Evolutionary conservation across 2,888 invertebrate genomes (phyloP), one percentile per base, ranked within the genome.

Genomic region (Sphinx pinastri): DNA sequence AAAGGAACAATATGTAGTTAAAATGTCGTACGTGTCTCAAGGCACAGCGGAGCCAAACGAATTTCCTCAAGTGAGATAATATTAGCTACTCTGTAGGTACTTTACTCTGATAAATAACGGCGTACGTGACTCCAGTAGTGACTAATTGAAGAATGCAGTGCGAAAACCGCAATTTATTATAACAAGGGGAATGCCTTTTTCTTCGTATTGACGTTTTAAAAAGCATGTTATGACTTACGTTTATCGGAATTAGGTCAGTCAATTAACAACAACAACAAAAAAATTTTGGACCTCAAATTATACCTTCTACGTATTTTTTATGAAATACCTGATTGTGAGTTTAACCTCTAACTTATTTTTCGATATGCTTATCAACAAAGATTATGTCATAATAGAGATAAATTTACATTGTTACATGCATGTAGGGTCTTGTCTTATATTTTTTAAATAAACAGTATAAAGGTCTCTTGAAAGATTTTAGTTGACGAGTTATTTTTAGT

Each of bases 101-200:
- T 57, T 57, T 13, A 57, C 25, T 25, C 57, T 25, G 19, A 57
- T 25, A 57, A 57, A 57, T 25, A 25, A 57, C 25, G 25, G 19
- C 16, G 25, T 60, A 60, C 60, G 60, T 60, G 60, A 60, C 45
- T 12, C 45, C n/a, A 47, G 60, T 60, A 38, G 2, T 60, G 38
- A 38, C 38, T 38, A 38, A 38, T 38, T 38, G 38, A 38, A 38
- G 38, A 47, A 47, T 47, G 60, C 60, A 57, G 12, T 60, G 45
- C 16, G 16, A 47, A 51, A 60, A 60, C 60, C 60, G 60, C 60
- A 60, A 47, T 45, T 16, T 60, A 47, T 60, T 38, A 25, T 25
- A 16, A 16, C 55, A 60, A 60, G 16, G 16, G 60, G 47, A 60
- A 60, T 45, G 47, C 47, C 60, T 12, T 16, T 12, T 25, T 25